Evolutionary conservation across 92 coral and sea anemone species (phyloP), one percentile per base, ranked within the genome.

Genomic region (Porites lobata): DNA sequence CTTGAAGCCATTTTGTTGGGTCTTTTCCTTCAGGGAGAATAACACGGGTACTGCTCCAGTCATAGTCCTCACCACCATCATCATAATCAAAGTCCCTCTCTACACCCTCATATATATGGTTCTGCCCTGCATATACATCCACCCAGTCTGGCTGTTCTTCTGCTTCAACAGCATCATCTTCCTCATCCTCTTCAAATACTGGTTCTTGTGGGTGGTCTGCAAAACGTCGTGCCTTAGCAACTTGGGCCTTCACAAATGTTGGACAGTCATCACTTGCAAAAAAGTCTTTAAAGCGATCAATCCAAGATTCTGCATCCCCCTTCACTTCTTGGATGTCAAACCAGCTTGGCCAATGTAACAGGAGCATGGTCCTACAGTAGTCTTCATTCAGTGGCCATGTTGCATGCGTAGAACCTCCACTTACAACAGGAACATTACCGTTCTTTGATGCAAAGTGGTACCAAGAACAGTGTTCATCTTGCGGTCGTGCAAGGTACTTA

Each of bases 341-440:
- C 91, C 91, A 87, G 81, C 52, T 87, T 26, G 91, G 91, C 91
- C 91, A 87, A 73, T 86, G 90, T 62, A 86, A 69, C 72, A 86
- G 78, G 67, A 78, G 78, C 90, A 78, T 86, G 57, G 87, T 80
- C 17, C 91, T 77, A 54, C 91, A 87, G 70, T 79, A 87, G 83
- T 80, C 91, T 65, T 72, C 87, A 24, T 80, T 59, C 26, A 87
- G 71, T 29, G 91, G 91, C 91, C 91, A 87, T 8, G 91, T 87
- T 20, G 91, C 87, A 22, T 87, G 81, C 0, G 86, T 87, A 2
- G 86, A 81, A 70, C 91, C 91, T 15, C 91, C 87, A 72, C 91
- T 80, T 43, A 87, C 91, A 9, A 79, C 91, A 21, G 86, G 85
- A 13, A 80, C 85, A 79, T 79, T 78, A 57, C 80, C 90, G 69